These are phyloP conservation scores for Acrocyrtus sp. DNA, from an alignment of 2,888 invertebrate genomes.

Conservation along the genomic window DNA sequence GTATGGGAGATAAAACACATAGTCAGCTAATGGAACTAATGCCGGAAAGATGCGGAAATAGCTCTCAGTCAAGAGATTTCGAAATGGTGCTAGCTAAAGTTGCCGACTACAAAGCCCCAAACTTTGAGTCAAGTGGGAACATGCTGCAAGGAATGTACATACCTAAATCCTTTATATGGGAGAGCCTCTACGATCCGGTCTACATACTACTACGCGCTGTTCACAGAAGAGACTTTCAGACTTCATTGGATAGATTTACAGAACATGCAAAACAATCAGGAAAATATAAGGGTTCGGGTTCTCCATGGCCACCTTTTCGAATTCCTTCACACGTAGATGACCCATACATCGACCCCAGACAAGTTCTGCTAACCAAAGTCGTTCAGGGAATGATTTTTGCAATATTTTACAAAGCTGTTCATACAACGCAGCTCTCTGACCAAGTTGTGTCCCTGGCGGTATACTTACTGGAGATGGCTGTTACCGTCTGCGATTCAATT, in stretches of 20 bases:
- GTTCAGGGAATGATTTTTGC: conserved; percentile 82
- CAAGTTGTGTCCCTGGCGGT: conserved; percentile 87
- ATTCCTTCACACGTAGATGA: conserved; percentile 74
- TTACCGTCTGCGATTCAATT: conserved; percentile 68
- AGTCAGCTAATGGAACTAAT: conserved; percentile 94
- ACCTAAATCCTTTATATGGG: conserved; percentile 89
- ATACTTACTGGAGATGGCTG: conserved; percentile 87
- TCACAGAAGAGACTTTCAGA: conserved; percentile 91
- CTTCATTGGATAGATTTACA: conserved; percentile 91
- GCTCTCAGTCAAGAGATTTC: conserved; percentile 82
- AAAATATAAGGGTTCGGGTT: conserved; percentile 70
- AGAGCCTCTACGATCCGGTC: conserved; percentile 91
- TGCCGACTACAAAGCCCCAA: conserved; percentile 88
- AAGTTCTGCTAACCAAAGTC: conserved; percentile 72
- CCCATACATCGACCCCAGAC: conserved; percentile 76
- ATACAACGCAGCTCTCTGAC: conserved; percentile 80
- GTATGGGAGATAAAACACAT: conserved; percentile 95
- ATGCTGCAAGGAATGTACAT: conserved; percentile 85
- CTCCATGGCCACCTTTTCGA: conserved; percentile 85
- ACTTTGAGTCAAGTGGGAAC: conserved; percentile 81
- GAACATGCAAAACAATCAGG: conserved; percentile 76
- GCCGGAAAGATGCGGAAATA: conserved; percentile 94
- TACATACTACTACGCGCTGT: conserved; percentile 91
- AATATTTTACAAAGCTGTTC: conserved; percentile 85
- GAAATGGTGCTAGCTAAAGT: conserved; percentile 85